phyloP scores from a whole-genome alignment of 1,140 invertebrate species.

The Armadillidium nasatum region DNA sequence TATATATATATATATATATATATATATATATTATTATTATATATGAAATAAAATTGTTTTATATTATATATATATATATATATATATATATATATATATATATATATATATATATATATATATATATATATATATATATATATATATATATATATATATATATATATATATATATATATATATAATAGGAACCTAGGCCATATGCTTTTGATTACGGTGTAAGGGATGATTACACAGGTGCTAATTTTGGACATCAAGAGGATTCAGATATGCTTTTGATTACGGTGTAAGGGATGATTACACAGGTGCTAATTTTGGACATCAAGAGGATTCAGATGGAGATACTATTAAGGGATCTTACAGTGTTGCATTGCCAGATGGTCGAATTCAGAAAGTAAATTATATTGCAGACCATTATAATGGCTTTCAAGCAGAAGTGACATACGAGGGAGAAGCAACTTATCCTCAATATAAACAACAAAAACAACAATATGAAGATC shows the following conservation, averaged over 20 bases:
- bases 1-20: too few species aligned
- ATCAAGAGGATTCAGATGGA: slow-evolving; percentile 45
- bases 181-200: slow-evolving; percentile 39
- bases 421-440: slow-evolving; percentile 46
- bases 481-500: too few species aligned
- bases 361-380: slow-evolving; percentile 47
- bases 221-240: slow-evolving; percentile 44
- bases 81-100: too few species aligned
- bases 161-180: too few species aligned
- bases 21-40: too few species aligned
- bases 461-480: slow-evolving; percentile 32
- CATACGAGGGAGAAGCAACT: slow-evolving; percentile 42
- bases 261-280: slow-evolving; percentile 45
- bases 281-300: slow-evolving; percentile 46
- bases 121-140: too few species aligned
- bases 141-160: too few species aligned
- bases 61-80: too few species aligned
- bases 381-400: slow-evolving; percentile 46
- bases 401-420: slow-evolving; percentile 47
- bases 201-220: slow-evolving; percentile 47
- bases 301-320: slow-evolving; percentile 45
- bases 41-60: too few species aligned
- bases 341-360: slow-evolving; percentile 46
- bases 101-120: too few species aligned
- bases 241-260: slow-evolving; percentile 46